Conservation (phyloP, 2,113 vertebrate species). For the Coregonus clupeaformis region DNA sequence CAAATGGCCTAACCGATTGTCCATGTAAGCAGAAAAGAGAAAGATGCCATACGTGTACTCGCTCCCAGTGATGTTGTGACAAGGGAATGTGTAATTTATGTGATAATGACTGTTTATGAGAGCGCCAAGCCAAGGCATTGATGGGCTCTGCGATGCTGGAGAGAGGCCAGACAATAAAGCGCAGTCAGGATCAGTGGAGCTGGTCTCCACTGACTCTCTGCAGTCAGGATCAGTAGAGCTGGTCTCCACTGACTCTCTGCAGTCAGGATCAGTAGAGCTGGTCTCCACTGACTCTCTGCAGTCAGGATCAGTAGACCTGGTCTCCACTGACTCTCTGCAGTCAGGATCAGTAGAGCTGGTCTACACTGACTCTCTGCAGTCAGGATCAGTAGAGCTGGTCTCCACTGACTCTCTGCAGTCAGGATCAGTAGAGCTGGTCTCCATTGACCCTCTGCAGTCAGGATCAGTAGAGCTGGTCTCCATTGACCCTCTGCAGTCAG, state of each 20-base stretch:
- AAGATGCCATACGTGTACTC: slow-evolving; percentile 9
- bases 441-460: too few relatives aligned
- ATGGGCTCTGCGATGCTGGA: slow-evolving; percentile 44
- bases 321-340: too few relatives aligned
- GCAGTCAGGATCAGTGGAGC: slow-evolving; percentile 68
- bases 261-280: slow-evolving; percentile 68
- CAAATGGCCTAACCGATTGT: slow-evolving; percentile 4
- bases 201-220: slow-evolving; percentile 65
- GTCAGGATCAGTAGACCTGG: too few relatives aligned
- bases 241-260: too few relatives aligned
- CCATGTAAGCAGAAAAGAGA: neutral
- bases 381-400: too few relatives aligned
- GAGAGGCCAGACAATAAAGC: slow-evolving; percentile 65
- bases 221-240: too few relatives aligned
- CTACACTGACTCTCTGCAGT: slow-evolving; percentile 66
- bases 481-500: too few relatives aligned
- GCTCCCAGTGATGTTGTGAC: slow-evolving; percentile 39
- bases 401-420: too few relatives aligned
- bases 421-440: too few relatives aligned
- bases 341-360: slow-evolving; percentile 68
- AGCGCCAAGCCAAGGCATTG: neutral
- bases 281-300: slow-evolving; percentile 66
- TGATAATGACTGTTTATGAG: neutral
- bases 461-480: too few relatives aligned
- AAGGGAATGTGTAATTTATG: slow-evolving; percentile 48